A percentile compares a stretch with the other conserved stretches of the same genome.
phyloP scores from a whole-genome alignment of 1,140 invertebrate genomes.

The silkworm (Bombyx mori) region DNA sequence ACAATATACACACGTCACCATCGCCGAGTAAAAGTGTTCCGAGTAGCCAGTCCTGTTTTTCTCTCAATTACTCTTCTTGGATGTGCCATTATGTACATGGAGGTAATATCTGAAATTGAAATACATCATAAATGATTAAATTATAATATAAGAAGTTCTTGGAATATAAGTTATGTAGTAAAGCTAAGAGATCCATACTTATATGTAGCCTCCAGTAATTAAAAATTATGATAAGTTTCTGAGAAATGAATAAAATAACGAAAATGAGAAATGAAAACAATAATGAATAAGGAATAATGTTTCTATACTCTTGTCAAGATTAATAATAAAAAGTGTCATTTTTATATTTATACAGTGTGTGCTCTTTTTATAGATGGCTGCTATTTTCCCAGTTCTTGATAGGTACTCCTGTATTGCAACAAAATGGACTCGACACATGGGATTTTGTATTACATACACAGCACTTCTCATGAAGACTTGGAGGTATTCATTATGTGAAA shows the following conservation, averaged over 20 bases:
- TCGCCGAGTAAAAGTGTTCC: constrained; percentile 87
- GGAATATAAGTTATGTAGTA: too few relatives aligned
- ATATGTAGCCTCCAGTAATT: too few relatives aligned
- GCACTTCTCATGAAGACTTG: constrained; percentile 94
- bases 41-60: constrained; percentile 92
- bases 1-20: constrained; percentile 86
- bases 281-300: too few relatives aligned
- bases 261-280: too few relatives aligned
- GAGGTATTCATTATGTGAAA: constrained; percentile 73
- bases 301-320: too few relatives aligned
- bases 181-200: too few relatives aligned
- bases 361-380: constrained; percentile 81
- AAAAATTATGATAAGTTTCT: too few relatives aligned
- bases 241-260: too few relatives aligned
- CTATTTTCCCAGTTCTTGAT: constrained; percentile 88
- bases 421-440: constrained; percentile 92
- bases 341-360: neutral
- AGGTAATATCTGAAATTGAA: constrained; percentile 72
- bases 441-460: constrained; percentile 92
- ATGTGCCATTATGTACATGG: constrained; percentile 91
- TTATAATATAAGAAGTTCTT: too few relatives aligned
- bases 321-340: too few relatives aligned
- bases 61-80: constrained; percentile 88
- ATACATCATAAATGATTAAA: too few relatives aligned
- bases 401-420: constrained; percentile 87